Evolutionary conservation across 2,797 vertebrate species (phyloP).

Genomic region (Pagetopsis macropterus): DNA sequence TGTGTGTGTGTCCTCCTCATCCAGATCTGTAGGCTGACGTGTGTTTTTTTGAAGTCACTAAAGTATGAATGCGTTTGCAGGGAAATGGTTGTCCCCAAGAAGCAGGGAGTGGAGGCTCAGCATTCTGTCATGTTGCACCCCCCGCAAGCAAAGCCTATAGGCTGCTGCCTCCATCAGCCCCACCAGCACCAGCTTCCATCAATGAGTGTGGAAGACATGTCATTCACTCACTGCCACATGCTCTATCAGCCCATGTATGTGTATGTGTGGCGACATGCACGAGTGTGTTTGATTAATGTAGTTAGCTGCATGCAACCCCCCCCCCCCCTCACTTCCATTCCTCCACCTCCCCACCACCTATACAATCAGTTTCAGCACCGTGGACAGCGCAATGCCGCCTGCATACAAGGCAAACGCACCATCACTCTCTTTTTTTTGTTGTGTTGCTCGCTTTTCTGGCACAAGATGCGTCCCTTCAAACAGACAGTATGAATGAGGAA

Average conservation of each 20-base stretch:
- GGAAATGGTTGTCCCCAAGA: conserved; percentile 50
- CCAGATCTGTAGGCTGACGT: conserved; percentile 57
- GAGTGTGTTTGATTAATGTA: conserved; percentile 67
- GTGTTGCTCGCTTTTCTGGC: conserved; percentile 34
- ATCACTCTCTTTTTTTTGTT: conserved; percentile 23
- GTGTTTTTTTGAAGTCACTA: conserved; percentile 44
- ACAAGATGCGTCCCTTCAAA: conserved; percentile 40
- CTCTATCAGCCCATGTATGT: conserved; percentile 26
- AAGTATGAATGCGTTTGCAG: conserved; percentile 36
- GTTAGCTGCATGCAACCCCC: conserved; percentile 58
- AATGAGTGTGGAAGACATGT: conserved; percentile 66
- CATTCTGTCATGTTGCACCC: conserved; percentile 52
- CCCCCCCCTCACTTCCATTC: neutral
- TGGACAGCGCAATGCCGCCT: conserved; percentile 72
- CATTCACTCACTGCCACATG: conserved; percentile 60
- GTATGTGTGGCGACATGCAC: conserved; percentile 11
- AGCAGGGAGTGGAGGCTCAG: conserved; percentile 60
- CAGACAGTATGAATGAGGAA: conserved; percentile 72
- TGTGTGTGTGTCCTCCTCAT: conserved; percentile 51
- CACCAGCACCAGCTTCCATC: conserved; percentile 53
- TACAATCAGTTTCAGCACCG: conserved; percentile 72
- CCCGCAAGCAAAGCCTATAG: conserved; percentile 53
- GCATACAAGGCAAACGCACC: conserved; percentile 62
- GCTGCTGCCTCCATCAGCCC: conserved; percentile 34
- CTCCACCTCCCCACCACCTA: conserved; percentile 36